Evolutionary conservation across 1,140 invertebrate genomes (phyloP).

Genomic region (Melitaea cinxia): DNA sequence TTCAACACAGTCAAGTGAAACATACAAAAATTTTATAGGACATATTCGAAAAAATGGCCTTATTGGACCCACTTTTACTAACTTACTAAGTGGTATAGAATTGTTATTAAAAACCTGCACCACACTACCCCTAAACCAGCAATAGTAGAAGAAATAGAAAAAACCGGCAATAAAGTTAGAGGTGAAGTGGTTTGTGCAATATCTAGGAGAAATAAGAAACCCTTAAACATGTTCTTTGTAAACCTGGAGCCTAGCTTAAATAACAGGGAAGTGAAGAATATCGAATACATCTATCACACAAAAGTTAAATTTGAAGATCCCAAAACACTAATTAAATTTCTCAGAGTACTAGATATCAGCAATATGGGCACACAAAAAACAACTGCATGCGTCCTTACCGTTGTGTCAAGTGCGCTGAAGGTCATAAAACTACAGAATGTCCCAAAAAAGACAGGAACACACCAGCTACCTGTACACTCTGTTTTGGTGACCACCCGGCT

Average conservation of each 20-base stretch:
- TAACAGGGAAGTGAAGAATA: constrained; percentile 21
- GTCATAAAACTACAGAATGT: constrained; percentile 27
- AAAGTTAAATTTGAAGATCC: constrained; percentile 28
- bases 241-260: constrained; percentile 19
- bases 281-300: constrained; percentile 20
- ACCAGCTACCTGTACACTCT: too few relatives aligned
- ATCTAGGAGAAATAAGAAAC: constrained; percentile 24
- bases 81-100: constrained; percentile 21
- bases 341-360: constrained; percentile 38
- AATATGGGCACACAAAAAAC: constrained; percentile 41
- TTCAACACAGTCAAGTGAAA: not conserved
- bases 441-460: constrained; percentile 21
- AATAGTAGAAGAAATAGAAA: constrained; percentile 30
- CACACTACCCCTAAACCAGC: constrained; percentile 22
- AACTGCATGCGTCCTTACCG: constrained; percentile 38
- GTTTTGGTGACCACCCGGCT: too few relatives aligned
- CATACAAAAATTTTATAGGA: not conserved
- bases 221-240: constrained; percentile 27
- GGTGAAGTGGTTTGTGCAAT: constrained; percentile 34
- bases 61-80: constrained; percentile 38
- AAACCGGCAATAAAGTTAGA: constrained; percentile 28
- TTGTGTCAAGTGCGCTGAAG: constrained; percentile 34
- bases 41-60: constrained; percentile 23
- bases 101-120: constrained; percentile 37
- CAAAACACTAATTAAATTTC: constrained; percentile 18